Conservation (phyloP, 37 sponge, comb jelly and placozoan species). For the Tethya wilhelma region DNA sequence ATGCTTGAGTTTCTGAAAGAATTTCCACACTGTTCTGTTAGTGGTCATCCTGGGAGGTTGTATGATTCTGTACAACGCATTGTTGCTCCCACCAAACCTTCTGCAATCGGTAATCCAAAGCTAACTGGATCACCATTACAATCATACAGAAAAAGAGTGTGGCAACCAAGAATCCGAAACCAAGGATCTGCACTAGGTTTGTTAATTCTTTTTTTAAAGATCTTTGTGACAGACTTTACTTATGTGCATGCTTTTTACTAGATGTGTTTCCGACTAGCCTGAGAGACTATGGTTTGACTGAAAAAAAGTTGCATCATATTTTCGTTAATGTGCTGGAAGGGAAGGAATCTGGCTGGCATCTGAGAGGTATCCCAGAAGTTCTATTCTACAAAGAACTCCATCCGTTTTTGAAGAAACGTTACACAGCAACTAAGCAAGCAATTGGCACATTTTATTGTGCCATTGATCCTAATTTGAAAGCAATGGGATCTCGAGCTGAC, state of each 20-base stretch:
- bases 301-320: too few relatives aligned
- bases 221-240: not conserved
- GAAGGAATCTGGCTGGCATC: too few relatives aligned
- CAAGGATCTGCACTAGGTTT: not conserved
- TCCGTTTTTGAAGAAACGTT: constrained; percentile 17
- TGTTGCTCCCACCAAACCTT: constrained; percentile 37
- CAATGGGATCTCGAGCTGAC: too few relatives aligned
- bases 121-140: constrained; percentile 38
- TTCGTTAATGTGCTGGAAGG: too few relatives aligned
- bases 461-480: too few relatives aligned
- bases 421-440: too few relatives aligned
- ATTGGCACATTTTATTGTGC: too few relatives aligned
- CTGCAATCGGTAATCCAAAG: constrained; percentile 6
- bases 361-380: constrained; percentile 13
- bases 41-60: constrained; percentile 22
- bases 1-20: not conserved
- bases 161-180: constrained; percentile 22
- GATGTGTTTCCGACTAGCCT: not conserved
- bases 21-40: constrained; percentile 6
- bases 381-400: constrained; percentile 37
- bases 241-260: not conserved
- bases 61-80: constrained; percentile 19
- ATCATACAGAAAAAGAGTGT: constrained; percentile 28
- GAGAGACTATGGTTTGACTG: not conserved
- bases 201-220: not conserved